Base-by-base conservation (phyloP, 2,888 invertebrate genomes). In the Unio pictorum region DNA sequence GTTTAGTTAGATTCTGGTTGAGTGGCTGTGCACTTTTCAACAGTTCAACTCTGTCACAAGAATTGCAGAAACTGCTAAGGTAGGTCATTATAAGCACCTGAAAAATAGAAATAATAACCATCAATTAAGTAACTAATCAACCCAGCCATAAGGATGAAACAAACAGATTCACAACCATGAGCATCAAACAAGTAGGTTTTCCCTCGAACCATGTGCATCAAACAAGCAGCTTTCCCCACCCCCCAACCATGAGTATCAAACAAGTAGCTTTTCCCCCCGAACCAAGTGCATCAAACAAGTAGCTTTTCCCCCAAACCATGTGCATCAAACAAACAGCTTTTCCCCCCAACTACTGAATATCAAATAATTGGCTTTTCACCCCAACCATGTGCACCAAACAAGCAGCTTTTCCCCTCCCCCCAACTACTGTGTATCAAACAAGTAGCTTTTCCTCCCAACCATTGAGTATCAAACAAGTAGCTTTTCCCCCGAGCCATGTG, bases 71-170 rank as follows among this genome's bases (percentile, higher is more conserved):
- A 57, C 84, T 81, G 67, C 84, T 81, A 58, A 88, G 74, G 67
- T 77, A 81, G 8, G 82, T 84, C 75, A 88, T 75, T 45, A 85
- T 76, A 63, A 87, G 70, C 64, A 86, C 76, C 85, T 84, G 76
- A 0, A 72, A 67, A 23, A 18, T 54, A 57, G 26, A 62, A 20
- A 20, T 23, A n/a, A 23, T 34, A 45, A 26, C 28, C 8, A 30
- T 17, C 28, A 57, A 63, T 15, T 6, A 8, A 56, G 20, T n/a
- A 57, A 18, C 66, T 66, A 61, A 74, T 71, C 73, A 45, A 2
- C 45, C 45, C 45, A 45, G 15, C 45, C 45, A 45, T 45, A 4
- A 45, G 15, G 11, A 45, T 45, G 11, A 45, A 45, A 45, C 11
- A 45, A 45, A 2, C 1, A 45, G 45, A 1, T 45, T 45, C 23